Base-by-base conservation (phyloP, 2,797 vertebrate genomes). In the Syndactyla subalaris region DNA sequence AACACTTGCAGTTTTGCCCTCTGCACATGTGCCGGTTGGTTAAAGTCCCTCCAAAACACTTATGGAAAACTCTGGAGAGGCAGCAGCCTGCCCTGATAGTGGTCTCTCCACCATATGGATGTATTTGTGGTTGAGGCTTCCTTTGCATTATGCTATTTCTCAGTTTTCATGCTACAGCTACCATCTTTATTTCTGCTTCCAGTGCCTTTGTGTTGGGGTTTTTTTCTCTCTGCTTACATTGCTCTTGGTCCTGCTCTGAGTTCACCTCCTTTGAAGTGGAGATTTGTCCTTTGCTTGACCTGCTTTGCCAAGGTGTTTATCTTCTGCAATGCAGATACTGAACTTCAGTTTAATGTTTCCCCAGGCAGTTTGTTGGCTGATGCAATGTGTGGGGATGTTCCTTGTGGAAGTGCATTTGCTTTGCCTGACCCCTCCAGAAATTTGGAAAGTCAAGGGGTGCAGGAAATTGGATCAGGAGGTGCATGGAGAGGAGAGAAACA, bases 301-400 rank as follows among this genome's bases (percentile, higher is more conserved):
- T 83, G 76, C 52, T 94, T 82, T 83, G 78, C 82, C 82, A 94
- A 88, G 73, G 89, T 94, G 72, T 85, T 95, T 88, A 62, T 89
- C 72, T 94, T 91, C 87, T 77, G 93, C 94, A 96, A 62, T 91
- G 84, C 91, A 61, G 89, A 92, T 95, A 79, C n/a, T 36, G 29
- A 93, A 80, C 75, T 89, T 85, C 23, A 38, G 36, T 68, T 78
- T 62, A 85, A 48, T 67, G 27, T 81, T 93, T 96, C 63, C 85
- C 38, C 27, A 49, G 59, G 87, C 94, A 67, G 51, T 63, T 67
- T 85, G 32, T 72, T 92, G 76, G 76, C 72, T 72, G 58, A 95
- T 43, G 36, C 58, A 93, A 46, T 0, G 1, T 0, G 0, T 72
- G n/a, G 54, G 38, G 34, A 83, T 6, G 26, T 72, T 93, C 49